Evolutionary conservation across 2,113 vertebrate genomes (phyloP), one percentile per base, ranked within the genome.

Genomic region (Engraulis encrasicolus): DNA sequence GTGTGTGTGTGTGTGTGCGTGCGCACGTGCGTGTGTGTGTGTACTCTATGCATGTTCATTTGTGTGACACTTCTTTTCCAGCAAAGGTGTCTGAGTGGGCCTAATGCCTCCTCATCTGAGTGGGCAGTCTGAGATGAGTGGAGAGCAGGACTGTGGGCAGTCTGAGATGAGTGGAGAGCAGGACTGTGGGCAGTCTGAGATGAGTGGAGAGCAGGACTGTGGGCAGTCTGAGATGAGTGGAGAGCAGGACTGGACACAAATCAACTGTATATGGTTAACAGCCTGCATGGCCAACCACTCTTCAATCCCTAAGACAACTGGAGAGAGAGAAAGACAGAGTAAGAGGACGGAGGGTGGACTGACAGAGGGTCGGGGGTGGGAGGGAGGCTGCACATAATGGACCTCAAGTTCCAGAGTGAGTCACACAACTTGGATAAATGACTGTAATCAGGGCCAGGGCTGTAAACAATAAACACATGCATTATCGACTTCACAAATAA

Each of bases 1-100:
- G n/a, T n/a, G n/a, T n/a, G n/a, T n/a, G n/a, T n/a, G n/a, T n/a
- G n/a, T n/a, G n/a, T n/a, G n/a, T n/a, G n/a, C n/a, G n/a, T n/a
- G n/a, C n/a, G n/a, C n/a, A n/a, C n/a, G n/a, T n/a, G n/a, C n/a
- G n/a, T n/a, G n/a, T n/a, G n/a, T n/a, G n/a, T n/a, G n/a, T n/a
- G n/a, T n/a, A n/a, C n/a, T n/a, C n/a, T n/a, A n/a, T n/a, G n/a
- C n/a, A n/a, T n/a, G n/a, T n/a, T n/a, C n/a, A n/a, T n/a, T n/a
- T n/a, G n/a, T n/a, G n/a, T n/a, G n/a, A n/a, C n/a, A n/a, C n/a
- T n/a, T n/a, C 17, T 34, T 17, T 74, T 45, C 4, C 40, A 45
- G 40, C 23, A 23, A 4, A 74, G 66, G 66, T 74, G 66, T 74
- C 66, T 74, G 66, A 31, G 66, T 74, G 66, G 31, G 66, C 66